These are phyloP conservation scores for Erinaceus europaeus DNA, from an alignment of 2,113 vertebrate species.

Conservation along the genomic window DNA sequence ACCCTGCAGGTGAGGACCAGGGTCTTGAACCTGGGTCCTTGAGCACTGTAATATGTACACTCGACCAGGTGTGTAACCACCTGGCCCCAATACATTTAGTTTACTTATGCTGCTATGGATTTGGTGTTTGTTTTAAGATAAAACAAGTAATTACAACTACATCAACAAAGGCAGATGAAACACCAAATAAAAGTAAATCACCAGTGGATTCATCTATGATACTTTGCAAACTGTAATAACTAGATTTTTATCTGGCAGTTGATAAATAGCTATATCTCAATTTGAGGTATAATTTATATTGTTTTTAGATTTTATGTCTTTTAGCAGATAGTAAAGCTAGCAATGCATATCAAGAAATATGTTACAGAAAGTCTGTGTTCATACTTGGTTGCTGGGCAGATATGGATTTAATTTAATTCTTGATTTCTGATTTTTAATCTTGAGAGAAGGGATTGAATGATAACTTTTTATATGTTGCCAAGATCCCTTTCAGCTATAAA, in stretches of 20 bases:
- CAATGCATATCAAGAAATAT: neutral
- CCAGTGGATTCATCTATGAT: neutral
- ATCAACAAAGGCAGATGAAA: neutral
- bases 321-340: conserved; percentile 11
- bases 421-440: neutral
- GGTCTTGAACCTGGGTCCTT: too few species aligned
- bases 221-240: neutral
- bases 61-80: neutral
- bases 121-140: conserved; percentile 15
- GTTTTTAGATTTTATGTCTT: neutral
- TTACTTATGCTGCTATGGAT: neutral
- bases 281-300: conserved; percentile 18
- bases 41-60: too few species aligned
- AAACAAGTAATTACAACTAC: neutral
- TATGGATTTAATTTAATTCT: neutral
- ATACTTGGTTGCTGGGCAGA: neutral
- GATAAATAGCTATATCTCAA: neutral
- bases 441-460: neutral
- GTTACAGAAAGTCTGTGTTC: neutral
- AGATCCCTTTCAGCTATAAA: conserved; percentile 19
- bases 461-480: conserved; percentile 3
- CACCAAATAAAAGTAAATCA: neutral
- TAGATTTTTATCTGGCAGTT: conserved; percentile 5
- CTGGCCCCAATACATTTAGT: conserved; percentile 17
- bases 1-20: too few species aligned